These are phyloP conservation scores for Tiliacea citrago DNA, from an alignment of 2,888 invertebrate genomes.

Conservation along the genomic window DNA sequence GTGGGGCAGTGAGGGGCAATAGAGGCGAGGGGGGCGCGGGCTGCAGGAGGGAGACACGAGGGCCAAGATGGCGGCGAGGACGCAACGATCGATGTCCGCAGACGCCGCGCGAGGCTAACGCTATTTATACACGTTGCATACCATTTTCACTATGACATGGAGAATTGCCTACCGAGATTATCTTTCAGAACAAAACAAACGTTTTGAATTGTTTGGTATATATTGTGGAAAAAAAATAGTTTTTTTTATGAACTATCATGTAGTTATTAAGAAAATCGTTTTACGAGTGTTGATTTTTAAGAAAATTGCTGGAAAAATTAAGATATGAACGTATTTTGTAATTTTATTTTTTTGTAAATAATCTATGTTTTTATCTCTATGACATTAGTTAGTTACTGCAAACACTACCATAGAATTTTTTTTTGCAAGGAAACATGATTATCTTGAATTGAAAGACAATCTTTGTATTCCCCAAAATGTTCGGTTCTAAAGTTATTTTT, in stretches of 20 bases:
- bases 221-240: not conserved
- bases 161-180: slow-evolving; percentile 64
- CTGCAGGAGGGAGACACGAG: slow-evolving; percentile 87
- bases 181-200: slow-evolving; percentile 41
- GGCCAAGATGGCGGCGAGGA: slow-evolving; percentile 90
- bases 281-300: not conserved
- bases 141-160: slow-evolving; percentile 79
- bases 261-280: not conserved
- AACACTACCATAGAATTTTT: not conserved
- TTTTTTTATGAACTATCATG: not conserved
- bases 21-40: slow-evolving; percentile 80
- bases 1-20: slow-evolving; percentile 88
- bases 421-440: not conserved
- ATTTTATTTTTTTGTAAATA: no score
- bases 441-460: not conserved
- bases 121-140: slow-evolving; percentile 88
- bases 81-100: slow-evolving; percentile 90
- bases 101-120: slow-evolving; percentile 88
- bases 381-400: not conserved
- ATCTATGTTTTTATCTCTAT: not conserved
- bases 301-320: not conserved
- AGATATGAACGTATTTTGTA: no score
- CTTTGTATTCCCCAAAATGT: not conserved
- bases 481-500: not conserved
- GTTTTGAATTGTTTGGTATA: not conserved